Conservation (phyloP, 2,113 vertebrate genomes). For the Hippocampus comes region DNA sequence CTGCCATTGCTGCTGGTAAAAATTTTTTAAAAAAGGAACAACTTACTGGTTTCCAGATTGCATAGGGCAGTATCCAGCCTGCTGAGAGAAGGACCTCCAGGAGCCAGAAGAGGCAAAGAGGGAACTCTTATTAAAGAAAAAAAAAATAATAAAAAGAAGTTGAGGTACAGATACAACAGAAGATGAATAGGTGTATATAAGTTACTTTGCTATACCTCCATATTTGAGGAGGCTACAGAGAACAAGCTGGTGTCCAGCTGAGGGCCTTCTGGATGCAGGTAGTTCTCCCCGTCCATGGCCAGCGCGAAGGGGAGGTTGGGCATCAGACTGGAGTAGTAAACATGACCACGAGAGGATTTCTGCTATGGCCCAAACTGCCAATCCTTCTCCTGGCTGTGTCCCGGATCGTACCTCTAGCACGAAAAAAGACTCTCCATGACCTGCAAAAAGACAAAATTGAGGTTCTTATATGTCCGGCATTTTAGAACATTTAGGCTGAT, state of each 20-base stretch:
- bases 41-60: slow-evolving; percentile 78
- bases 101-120: slow-evolving; percentile 58
- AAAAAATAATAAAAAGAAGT: slow-evolving; percentile 21
- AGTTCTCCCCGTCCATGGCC: slow-evolving; percentile 79
- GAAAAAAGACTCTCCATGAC: slow-evolving; percentile 63
- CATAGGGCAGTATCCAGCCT: slow-evolving; percentile 72
- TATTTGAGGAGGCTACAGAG: slow-evolving; percentile 57
- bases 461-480: neutral
- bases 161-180: neutral
- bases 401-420: slow-evolving; percentile 45
- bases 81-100: slow-evolving; percentile 66
- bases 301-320: slow-evolving; percentile 69
- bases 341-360: slow-evolving; percentile 63
- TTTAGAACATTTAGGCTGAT: neutral
- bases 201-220: slow-evolving; percentile 56
- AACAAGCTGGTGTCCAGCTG: slow-evolving; percentile 70
- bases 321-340: slow-evolving; percentile 69
- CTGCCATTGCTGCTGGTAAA: neutral
- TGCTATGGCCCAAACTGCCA: slow-evolving; percentile 33
- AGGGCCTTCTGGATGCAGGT: slow-evolving; percentile 73
- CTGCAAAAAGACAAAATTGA: slow-evolving; percentile 30
- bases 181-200: neutral
- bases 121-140: slow-evolving; percentile 57
- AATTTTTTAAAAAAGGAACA: neutral
- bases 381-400: slow-evolving; percentile 49